Percentiles rank a stretch among this genome's conserved stretches.
Conservation (phyloP, 2,113 vertebrate genomes). For the Lontra canadensis region DNA sequence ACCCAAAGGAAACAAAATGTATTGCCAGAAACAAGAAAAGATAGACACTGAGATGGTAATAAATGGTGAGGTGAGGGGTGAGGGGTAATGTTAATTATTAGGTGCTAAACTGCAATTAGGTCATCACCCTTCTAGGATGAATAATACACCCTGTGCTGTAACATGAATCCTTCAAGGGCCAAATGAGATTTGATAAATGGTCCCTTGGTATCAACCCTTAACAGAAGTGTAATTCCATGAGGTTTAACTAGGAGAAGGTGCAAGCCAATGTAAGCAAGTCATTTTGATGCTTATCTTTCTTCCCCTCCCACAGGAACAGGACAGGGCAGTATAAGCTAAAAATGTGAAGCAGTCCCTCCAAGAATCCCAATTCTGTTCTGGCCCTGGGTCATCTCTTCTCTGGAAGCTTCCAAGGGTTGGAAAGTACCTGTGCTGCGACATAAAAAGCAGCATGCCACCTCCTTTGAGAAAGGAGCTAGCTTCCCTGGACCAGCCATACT, state of each 20-base stretch:
- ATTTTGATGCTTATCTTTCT: not conserved
- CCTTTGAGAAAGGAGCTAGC: not conserved
- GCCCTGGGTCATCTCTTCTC: not conserved
- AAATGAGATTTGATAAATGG: not conserved
- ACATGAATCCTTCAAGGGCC: not conserved
- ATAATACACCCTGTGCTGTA: not conserved
- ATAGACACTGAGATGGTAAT: not conserved
- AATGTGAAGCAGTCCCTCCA: not conserved
- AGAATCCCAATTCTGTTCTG: not conserved
- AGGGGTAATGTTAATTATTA: not conserved
- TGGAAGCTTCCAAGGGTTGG: not conserved
- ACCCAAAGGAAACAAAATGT: slow-evolving; percentile 37
- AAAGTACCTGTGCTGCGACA: not conserved
- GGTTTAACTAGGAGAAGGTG: not conserved
- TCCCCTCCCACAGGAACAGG: not conserved
- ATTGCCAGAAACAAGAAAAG: not conserved
- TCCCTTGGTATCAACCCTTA: not conserved
- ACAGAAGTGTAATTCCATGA: not conserved
- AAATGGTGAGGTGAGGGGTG: not conserved
- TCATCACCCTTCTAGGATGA: not conserved
- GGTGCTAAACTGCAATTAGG: not conserved
- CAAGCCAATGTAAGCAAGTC: not conserved
- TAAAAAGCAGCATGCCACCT: not conserved
- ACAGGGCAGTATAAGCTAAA: not conserved
- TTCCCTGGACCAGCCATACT: not conserved